A percentile compares a stretch with the other conserved stretches of the same genome.
phyloP scores from a whole-genome alignment of 1,140 invertebrate genomes.

The Oryctes rhinoceros region DNA sequence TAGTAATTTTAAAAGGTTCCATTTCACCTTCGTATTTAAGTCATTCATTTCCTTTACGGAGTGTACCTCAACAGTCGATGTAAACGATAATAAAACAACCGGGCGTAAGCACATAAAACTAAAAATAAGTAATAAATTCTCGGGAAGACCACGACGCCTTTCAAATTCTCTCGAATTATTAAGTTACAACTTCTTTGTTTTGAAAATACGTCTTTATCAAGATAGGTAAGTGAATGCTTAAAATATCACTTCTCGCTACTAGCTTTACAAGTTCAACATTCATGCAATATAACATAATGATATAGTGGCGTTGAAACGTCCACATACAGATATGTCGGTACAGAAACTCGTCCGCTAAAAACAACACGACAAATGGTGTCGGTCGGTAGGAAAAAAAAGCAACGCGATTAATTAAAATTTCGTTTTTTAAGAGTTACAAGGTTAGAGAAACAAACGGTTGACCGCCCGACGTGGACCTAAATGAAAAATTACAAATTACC shows the following conservation, averaged over 20 bases:
- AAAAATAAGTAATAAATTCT: constrained; percentile 16
- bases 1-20: too few species aligned
- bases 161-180: neutral
- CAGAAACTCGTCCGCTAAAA: constrained; percentile 4
- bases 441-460: constrained; percentile 1
- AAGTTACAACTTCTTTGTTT: too few species aligned
- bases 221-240: too few species aligned
- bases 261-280: neutral
- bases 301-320: neutral
- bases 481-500: constrained; percentile 19
- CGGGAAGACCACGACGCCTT: neutral
- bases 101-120: neutral
- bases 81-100: neutral
- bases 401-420: constrained; percentile 34
- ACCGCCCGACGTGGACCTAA: neutral
- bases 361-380: neutral
- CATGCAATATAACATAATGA: neutral
- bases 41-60: neutral
- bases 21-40: neutral
- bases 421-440: constrained; percentile 7
- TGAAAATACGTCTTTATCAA: too few species aligned
- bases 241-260: too few species aligned
- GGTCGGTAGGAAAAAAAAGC: constrained; percentile 2
- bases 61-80: neutral
- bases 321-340: neutral